Evolutionary conservation across 1,140 invertebrate species (phyloP).

Genomic region (Bombyx mori): DNA sequence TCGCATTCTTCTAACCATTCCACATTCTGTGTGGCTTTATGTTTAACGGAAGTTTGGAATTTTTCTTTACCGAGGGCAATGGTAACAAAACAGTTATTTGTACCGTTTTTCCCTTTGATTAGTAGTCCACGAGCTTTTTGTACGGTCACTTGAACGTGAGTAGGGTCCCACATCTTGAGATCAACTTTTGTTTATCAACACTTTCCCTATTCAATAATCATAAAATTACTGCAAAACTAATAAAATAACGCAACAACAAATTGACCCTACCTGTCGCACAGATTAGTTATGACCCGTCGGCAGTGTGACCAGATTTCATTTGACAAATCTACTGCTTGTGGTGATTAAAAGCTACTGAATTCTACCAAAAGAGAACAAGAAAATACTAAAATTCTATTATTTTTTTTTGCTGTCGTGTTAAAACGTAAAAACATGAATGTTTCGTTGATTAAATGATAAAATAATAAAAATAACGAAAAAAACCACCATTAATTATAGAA

Average conservation of each 20-base stretch:
- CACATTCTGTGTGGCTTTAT: slow-evolving; percentile 84
- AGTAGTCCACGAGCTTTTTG: slow-evolving; percentile 80
- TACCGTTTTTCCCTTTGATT: slow-evolving; percentile 90
- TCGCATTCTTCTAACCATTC: slow-evolving; percentile 98
- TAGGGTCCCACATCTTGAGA: slow-evolving; percentile 83
- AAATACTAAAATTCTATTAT: slow-evolving; percentile 6
- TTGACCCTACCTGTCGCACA: neutral
- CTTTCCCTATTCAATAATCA: neutral
- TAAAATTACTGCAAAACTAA: neutral
- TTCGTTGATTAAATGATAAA: slow-evolving; percentile 3
- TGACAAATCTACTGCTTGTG: slow-evolving; percentile 6
- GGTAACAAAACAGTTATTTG: slow-evolving; percentile 96
- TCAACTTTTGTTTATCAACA: neutral
- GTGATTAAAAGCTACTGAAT: slow-evolving; percentile 1
- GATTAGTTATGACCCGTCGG: too few relatives aligned
- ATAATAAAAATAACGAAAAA: slow-evolving; percentile 2
- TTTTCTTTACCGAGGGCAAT: slow-evolving; percentile 95
- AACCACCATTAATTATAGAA: slow-evolving; percentile 5
- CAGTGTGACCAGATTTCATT: slow-evolving; percentile 5
- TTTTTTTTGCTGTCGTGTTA: slow-evolving; percentile 3
- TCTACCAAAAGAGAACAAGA: slow-evolving; percentile 5
- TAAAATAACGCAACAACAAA: neutral
- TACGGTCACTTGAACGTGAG: slow-evolving; percentile 88
- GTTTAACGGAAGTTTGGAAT: slow-evolving; percentile 95
- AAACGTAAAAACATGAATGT: neutral